These are phyloP conservation scores for Euschistus heros DNA, from an alignment of 1,140 invertebrate species.

Conservation along the genomic window DNA sequence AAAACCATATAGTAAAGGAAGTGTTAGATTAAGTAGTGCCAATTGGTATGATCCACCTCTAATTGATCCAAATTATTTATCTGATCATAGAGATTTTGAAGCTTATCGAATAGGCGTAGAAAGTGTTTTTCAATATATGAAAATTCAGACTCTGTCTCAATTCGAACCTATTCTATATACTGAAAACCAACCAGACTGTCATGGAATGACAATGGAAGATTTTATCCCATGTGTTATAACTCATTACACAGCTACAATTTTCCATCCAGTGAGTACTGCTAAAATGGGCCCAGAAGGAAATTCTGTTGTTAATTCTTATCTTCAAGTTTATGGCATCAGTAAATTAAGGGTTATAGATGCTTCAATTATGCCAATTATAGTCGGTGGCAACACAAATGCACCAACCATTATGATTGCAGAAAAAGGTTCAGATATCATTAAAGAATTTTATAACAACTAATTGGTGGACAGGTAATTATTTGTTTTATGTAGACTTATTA, in stretches of 20 bases:
- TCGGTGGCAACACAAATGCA: constrained; percentile 40
- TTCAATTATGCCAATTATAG: constrained; percentile 39
- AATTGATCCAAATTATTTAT: constrained; percentile 72
- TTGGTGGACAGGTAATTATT: background rate
- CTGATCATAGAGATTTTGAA: constrained; percentile 52
- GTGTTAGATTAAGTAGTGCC: constrained; percentile 46
- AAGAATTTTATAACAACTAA: background rate
- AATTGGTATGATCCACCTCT: constrained; percentile 59
- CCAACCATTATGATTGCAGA: constrained; percentile 34
- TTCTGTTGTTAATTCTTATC: constrained; percentile 45
- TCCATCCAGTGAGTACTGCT: constrained; percentile 32
- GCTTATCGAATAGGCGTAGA: constrained; percentile 42
- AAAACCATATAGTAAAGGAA: constrained; percentile 56
- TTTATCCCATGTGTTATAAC: constrained; percentile 12
- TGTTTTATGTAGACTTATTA: no score
- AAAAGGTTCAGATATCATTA: constrained; percentile 25
- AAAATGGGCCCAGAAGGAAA: constrained; percentile 41
- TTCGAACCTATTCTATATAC: constrained; percentile 14
- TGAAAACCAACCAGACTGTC: background rate
- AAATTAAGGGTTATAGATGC: constrained; percentile 44
- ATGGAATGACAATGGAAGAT: background rate
- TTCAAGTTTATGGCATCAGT: constrained; percentile 38
- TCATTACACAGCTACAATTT: constrained; percentile 28
- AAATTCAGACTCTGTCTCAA: constrained; percentile 29
- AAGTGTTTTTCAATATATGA: constrained; percentile 4